A percentile compares a stretch with the other conserved stretches of the same genome.
These are phyloP conservation scores for Calephelis perditalis DNA, from an alignment of 2,888 invertebrate species.

Conservation along the genomic window DNA sequence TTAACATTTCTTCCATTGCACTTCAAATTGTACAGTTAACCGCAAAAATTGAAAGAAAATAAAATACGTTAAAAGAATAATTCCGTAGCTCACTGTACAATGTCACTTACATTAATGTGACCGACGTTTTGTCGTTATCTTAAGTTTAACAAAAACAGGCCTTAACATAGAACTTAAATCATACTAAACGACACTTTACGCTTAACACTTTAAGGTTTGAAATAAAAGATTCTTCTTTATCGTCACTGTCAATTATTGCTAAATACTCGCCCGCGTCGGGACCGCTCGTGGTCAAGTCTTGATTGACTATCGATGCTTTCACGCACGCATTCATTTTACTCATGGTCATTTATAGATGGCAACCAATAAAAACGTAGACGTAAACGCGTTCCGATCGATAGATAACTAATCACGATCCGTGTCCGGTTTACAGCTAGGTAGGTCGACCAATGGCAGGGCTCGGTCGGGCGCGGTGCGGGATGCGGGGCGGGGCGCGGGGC, in stretches of 20 bases:
- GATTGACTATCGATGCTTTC: neutral
- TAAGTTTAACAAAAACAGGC: slow-evolving; percentile 18
- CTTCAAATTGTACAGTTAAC: slow-evolving; percentile 28
- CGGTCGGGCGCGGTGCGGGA: neutral
- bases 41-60: slow-evolving; percentile 24
- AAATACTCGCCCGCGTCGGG: slow-evolving; percentile 23
- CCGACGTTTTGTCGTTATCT: slow-evolving; percentile 13
- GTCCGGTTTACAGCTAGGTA: neutral
- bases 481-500: slow-evolving; percentile 24
- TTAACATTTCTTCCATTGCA: slow-evolving; percentile 29
- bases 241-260: slow-evolving; percentile 33
- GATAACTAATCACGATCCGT: slow-evolving; percentile 9
- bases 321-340: neutral
- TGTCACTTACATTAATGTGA: slow-evolving; percentile 26
- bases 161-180: slow-evolving; percentile 26
- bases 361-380: neutral
- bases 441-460: neutral
- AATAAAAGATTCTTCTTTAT: slow-evolving; percentile 18
- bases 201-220: slow-evolving; percentile 40
- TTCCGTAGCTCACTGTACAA: slow-evolving; percentile 27
- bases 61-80: slow-evolving; percentile 10
- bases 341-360: neutral
- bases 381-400: slow-evolving; percentile 19
- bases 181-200: slow-evolving; percentile 48
- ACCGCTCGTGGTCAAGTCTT: slow-evolving; percentile 12